phyloP scores from a whole-genome alignment of 2,888 invertebrate genomes.

The Shargacucullia verbasci region DNA sequence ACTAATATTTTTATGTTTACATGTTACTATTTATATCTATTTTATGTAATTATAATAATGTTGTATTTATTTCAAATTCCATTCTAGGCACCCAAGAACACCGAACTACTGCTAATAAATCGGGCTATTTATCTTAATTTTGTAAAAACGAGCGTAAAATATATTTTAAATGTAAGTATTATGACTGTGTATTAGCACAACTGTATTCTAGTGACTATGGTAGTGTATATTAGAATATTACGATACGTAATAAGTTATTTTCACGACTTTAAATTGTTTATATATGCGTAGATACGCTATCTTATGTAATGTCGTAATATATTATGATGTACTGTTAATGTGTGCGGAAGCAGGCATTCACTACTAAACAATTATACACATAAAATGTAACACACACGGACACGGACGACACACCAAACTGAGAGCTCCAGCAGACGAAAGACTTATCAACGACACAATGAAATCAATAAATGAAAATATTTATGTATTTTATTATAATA shows the following conservation, averaged over 20 bases:
- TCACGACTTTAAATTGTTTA: conserved; percentile 11
- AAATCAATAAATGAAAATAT: too few relatives aligned
- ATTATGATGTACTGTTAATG: conserved; percentile 6
- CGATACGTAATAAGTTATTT: conserved; percentile 4
- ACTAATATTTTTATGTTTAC: conserved; percentile 4
- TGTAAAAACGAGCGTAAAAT: conserved; percentile 12
- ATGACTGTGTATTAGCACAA: conserved; percentile 27
- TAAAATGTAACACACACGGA: conserved; percentile 3
- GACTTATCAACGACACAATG: too few relatives aligned
- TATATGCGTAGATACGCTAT: background rate
- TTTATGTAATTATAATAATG: background rate
- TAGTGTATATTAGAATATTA: background rate
- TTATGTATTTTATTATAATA: too few relatives aligned
- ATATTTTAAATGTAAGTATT: conserved; percentile 13
- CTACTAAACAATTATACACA: conserved; percentile 17
- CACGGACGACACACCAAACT: too few relatives aligned
- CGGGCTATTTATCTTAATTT: conserved; percentile 12
- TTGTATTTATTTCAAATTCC: conserved; percentile 14
- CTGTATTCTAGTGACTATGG: conserved; percentile 17
- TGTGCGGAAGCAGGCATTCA: conserved; percentile 28
- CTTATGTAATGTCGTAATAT: too few relatives aligned
- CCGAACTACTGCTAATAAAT: conserved; percentile 25
- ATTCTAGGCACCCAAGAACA: conserved; percentile 19
- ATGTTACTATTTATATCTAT: background rate
- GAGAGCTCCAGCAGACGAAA: too few relatives aligned